Base-by-base conservation (phyloP, 2,797 vertebrate genomes). In the Bradypus variegatus region DNA sequence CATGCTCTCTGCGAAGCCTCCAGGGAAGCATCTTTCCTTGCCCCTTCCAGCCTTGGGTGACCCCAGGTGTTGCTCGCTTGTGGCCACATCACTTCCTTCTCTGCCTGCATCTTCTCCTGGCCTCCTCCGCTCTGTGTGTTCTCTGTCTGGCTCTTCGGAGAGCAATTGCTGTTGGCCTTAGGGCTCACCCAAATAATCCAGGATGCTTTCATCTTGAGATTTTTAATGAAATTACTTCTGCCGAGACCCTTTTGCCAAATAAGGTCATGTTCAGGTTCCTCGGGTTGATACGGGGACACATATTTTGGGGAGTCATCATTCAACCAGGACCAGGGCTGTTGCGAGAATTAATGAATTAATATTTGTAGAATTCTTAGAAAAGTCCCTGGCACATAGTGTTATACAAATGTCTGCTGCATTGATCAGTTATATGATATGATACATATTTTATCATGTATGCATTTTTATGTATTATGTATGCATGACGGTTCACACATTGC, bases 11-110 rank as follows among this genome's bases (percentile, higher is more conserved):
- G 48, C 7, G 27, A 41, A 73, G 41, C 3, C 65, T 29, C 55
- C 0, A 0, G 7, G 29, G 19, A 15, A 53, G 53, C 5, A 4
- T 15, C 10, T 16, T 15, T 29, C 8, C 55, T 19, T 36, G 55
- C 19, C 55, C 50, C 62, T n/a, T 53, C 18, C 1, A 0, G 11
- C 23, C 36, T 31, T 41, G 1, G 11, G 58, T 31, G 77, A 23
- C 9, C 33, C 41, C 27, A 41, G 1, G 55, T 12, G 16, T 12
- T 16, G 38, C 38, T 53, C 18, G 48, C 29, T 27, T 33, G 65
- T 67, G 84, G 48, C 58, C 2, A 2, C 0, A 2, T 21, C n/a
- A 8, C 10, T 12, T 15, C 38, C 16, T 0, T 15, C 36, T 85
- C 82, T 29, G 31, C 15, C 1, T 84, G 36, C 21, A 11, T 45